Base-by-base conservation (phyloP, 2,888 invertebrate genomes). In the Hydriomena furcata region DNA sequence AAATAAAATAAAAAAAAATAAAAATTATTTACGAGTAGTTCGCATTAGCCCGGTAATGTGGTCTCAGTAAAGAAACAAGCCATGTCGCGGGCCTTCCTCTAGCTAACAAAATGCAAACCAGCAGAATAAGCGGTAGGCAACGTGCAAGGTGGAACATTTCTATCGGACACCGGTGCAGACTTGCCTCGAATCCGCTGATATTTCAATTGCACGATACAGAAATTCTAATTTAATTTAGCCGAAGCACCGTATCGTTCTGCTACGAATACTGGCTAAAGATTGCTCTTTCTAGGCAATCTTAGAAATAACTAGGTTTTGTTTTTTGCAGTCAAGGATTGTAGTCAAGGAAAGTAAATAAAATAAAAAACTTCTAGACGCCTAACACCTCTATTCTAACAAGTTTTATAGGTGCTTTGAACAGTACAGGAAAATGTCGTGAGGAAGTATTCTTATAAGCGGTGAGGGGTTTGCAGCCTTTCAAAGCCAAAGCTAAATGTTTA, bases 151-250 rank as follows among this genome's bases (percentile, higher is more conserved):
- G 24, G 44, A 46, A 56, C 43, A 25, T 34, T 46, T 49, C 17
- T 47, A 40, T 43, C 46, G 53, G 51, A 52, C 55, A 54, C 56
- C 62, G 52, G 59, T 59, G 55, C 38, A 38, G 42, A 58, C 25
- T 10, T 61, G 63, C 63, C 59, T 61, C 49, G 50, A 61, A 61
- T 73, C 58, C 10, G 58, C 44, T 47, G 57, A 48, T 51, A 59
- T 58, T 53, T 58, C 55, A 56, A 59, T 58, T 52, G 46, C 40
- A 51, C 58, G 38, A 60, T 56, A 63, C 63, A 63, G 72, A 70
- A 73, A 69, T 68, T 73, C 75, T 74, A 74, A 74, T 74, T 73
- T 74, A 73, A 74, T 74, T 74, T 68, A 55, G 54, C 42, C 50
- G 41, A 48, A 55, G 51, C 49, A 44, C 40, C 49, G 34, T 36